Evolutionary conservation across 2,888 invertebrate genomes (phyloP).

Genomic region (Amblyjoppa fuscipennis): DNA sequence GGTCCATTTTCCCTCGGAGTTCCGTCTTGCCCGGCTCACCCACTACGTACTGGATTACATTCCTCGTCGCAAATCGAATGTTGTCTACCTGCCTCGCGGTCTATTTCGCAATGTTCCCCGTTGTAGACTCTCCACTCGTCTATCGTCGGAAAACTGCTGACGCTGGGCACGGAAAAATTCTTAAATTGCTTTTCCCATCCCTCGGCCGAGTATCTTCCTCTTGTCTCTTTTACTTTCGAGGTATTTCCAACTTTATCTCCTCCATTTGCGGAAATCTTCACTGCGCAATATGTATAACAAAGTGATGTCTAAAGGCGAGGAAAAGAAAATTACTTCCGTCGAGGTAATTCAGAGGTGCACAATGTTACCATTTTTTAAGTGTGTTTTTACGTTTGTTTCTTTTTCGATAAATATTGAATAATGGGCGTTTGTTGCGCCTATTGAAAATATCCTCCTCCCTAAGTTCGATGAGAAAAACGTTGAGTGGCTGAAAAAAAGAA

Average conservation of each 20-base stretch:
- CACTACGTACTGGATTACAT: constrained; percentile 28
- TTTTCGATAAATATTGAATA: too few relatives aligned
- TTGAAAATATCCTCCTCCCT: too few relatives aligned
- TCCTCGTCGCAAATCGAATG: constrained; percentile 57
- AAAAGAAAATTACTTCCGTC: background rate
- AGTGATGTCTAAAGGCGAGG: background rate
- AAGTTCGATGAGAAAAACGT: too few relatives aligned
- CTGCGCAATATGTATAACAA: constrained; percentile 8
- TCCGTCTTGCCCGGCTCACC: background rate
- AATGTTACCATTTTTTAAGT: too few relatives aligned
- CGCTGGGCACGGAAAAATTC: constrained; percentile 48
- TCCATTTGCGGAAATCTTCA: constrained; percentile 7
- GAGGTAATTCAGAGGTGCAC: too few relatives aligned
- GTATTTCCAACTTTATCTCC: constrained; percentile 12
- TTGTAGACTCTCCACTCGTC: constrained; percentile 16
- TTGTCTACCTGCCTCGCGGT: constrained; percentile 45
- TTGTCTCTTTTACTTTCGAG: constrained; percentile 7
- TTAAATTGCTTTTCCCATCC: constrained; percentile 55
- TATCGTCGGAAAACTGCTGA: constrained; percentile 47
- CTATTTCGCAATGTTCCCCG: constrained; percentile 43
- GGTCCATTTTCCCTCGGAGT: background rate
- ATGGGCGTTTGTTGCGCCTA: too few relatives aligned
- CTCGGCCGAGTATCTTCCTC: constrained; percentile 15
- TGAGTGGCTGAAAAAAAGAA: too few relatives aligned
- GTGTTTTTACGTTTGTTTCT: too few relatives aligned